Conservation (phyloP, 2,888 invertebrate species). For the Drosophila nr. perissopoda region DNA sequence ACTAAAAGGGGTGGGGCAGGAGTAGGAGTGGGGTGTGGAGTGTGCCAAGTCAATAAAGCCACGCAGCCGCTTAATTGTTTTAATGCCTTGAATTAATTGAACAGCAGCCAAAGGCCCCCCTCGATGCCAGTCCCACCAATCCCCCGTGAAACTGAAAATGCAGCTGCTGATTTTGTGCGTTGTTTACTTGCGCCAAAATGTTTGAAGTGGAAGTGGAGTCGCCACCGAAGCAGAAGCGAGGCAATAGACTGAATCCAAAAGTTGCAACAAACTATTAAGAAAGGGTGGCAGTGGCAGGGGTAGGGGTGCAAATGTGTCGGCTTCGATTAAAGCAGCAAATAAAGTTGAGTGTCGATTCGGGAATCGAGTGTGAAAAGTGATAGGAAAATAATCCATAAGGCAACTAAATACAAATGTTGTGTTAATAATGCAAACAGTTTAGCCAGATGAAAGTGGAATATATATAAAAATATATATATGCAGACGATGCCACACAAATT, state of each 20-base stretch:
- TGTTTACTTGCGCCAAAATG: constrained; percentile 16
- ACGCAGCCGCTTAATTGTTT: constrained; percentile 71
- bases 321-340: constrained; percentile 72
- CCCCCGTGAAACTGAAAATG: neutral
- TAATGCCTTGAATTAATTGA: constrained; percentile 80
- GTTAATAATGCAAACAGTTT: constrained; percentile 48
- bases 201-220: constrained; percentile 51
- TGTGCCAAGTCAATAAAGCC: constrained; percentile 75
- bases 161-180: constrained; percentile 3
- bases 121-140: neutral
- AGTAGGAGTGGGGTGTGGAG: constrained; percentile 22
- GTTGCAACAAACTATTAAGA: constrained; percentile 44
- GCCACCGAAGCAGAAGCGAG: constrained; percentile 14
- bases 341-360: constrained; percentile 55
- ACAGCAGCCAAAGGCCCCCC: constrained; percentile 39
- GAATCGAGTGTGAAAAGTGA: constrained; percentile 8
- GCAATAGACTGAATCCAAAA: constrained; percentile 70
- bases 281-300: neutral
- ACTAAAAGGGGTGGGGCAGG: neutral
- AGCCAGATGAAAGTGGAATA: constrained; percentile 50
- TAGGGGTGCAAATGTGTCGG: constrained; percentile 55
- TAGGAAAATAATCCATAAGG: neutral
- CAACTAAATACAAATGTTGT: constrained; percentile 34
- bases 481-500: neutral
- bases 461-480: neutral